Base-by-base conservation (phyloP, 2,888 invertebrate species). In the Cataglyphis cursor region DNA sequence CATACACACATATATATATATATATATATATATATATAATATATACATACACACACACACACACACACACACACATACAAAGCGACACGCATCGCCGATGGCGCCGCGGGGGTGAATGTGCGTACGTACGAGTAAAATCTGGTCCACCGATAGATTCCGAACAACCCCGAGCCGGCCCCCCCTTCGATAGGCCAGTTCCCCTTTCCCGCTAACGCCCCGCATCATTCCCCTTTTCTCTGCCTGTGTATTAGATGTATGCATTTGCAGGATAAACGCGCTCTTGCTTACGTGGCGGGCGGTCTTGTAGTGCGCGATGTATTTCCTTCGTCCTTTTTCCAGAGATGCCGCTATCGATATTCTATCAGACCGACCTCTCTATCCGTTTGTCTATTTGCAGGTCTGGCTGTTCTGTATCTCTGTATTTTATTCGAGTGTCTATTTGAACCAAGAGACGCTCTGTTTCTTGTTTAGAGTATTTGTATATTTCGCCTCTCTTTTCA, bases 71-170 rank as follows among this genome's bases (percentile, higher is more conserved):
- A 31, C 38, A 10, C 18, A 54, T 15, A 18, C 44, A 28, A 15
- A 31, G 24, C 44, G 68, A 78, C 70, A 78, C 70, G 70, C 70
- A 70, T 18, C 68, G 21, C 44, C 76, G 44, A 59, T 57, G 76
- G 41, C 78, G 65, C 21, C 41, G 78, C 72, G 80, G 51, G 80
- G 68, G 83, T 80, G 83, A 68, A 70, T 54, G 80, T 83, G 84
- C 82, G 85, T 85, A 82, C 85, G 89, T 88, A 86, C 86, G 89
- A 85, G 89, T 88, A 85, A 88, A 89, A 89, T 89, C 89, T 89
- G 89, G 89, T 89, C 89, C 86, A 86, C 85, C 89, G 89, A 89
- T 89, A 89, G 89, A 89, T 89, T 87, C 88, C 89, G 86, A 89
- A 88, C 89, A 85, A 89, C 88, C 86, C 85, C 87, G 85, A 84